A percentile compares a stretch with the other conserved stretches of the same genome.
phyloP scores from a whole-genome alignment of 2,113 vertebrate species.

The Phocoena phocoena region DNA sequence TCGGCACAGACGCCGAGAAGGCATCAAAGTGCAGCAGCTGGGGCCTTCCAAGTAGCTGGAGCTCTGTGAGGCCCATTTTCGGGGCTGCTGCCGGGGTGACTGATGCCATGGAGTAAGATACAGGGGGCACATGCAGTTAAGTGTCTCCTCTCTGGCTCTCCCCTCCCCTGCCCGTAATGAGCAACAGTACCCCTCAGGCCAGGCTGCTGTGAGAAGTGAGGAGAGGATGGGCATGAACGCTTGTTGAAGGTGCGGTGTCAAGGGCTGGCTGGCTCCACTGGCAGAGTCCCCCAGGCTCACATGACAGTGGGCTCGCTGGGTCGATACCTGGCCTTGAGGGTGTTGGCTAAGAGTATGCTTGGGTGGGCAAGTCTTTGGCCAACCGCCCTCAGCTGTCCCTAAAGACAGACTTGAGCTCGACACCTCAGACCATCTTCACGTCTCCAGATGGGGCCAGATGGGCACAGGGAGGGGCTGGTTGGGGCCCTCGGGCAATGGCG shows the following conservation, averaged over 20 bases:
- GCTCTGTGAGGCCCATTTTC: not conserved
- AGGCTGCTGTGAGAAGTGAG: not conserved
- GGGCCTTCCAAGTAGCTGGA: not conserved
- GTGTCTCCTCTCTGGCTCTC: not conserved
- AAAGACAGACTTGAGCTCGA: not conserved
- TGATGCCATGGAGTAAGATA: rapidly evolving
- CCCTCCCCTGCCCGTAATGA: not conserved
- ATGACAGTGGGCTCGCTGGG: rapidly evolving
- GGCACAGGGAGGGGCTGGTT: not conserved
- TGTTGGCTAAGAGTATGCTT: not conserved
- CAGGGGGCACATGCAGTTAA: rapidly evolving
- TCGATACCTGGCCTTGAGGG: not conserved
- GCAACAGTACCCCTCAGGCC: not conserved
- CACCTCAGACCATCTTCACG: not conserved
- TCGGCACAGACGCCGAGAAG: not conserved
- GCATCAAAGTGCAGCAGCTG: not conserved
- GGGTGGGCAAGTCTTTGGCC: not conserved
- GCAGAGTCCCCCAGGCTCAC: not conserved
- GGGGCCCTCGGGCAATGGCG: not conserved
- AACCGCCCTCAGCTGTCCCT: not conserved
- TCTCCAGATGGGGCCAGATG: not conserved
- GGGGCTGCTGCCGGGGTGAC: not conserved
- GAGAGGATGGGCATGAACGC: rapidly evolving
- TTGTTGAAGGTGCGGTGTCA: not conserved
- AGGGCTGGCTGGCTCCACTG: not conserved